Base-by-base conservation (phyloP, 2,113 vertebrate species). In the Daboia siamensis region DNA sequence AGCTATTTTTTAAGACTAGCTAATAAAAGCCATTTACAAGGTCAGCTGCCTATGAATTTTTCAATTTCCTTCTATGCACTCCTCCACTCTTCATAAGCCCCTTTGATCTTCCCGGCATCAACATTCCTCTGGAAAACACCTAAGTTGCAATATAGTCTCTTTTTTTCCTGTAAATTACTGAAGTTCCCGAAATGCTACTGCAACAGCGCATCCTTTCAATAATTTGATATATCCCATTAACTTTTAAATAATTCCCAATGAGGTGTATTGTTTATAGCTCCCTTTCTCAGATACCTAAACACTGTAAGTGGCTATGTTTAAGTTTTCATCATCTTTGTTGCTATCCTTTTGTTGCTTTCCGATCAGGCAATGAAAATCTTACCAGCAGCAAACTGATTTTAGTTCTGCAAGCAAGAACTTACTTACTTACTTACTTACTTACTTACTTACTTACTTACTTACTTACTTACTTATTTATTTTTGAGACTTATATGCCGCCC, bases 11-110 rank as follows among this genome's bases (percentile, higher is more conserved):
- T 95, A 96, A 94, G 90, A 93, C 93, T 94, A 95, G 94, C 95
- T 95, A 96, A 95, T 96, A 96, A 96, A 96, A 95, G 93, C 92
- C 93, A 96, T 90, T 95, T 94, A 95, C 85, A 86, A 97, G 95
- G 95, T 95, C 61, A 2, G 93, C 93, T 96, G 93, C 94, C 96
- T 96, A 95, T 95, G 96, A 93, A 95, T 94, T 95, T 84, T 96
- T 90, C 94, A 95, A 91, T 96, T 97, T 97, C 93, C 94, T 96
- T 94, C 94, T 95, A 46, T 93, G 93, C 92, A 88, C 91, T 94
- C 87, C 85, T 94, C 61, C 93, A 92, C 92, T n/a, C 94, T 96
- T 96, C 93, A 94, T 92, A 94, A 96, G 48, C 74, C 94, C 87
- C 93, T 97, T 96, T 96, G 95, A 97, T 95, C 95, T 92, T 92